phyloP scores from a whole-genome alignment of 1,140 invertebrate species.

The Chlorops oryzae region DNA sequence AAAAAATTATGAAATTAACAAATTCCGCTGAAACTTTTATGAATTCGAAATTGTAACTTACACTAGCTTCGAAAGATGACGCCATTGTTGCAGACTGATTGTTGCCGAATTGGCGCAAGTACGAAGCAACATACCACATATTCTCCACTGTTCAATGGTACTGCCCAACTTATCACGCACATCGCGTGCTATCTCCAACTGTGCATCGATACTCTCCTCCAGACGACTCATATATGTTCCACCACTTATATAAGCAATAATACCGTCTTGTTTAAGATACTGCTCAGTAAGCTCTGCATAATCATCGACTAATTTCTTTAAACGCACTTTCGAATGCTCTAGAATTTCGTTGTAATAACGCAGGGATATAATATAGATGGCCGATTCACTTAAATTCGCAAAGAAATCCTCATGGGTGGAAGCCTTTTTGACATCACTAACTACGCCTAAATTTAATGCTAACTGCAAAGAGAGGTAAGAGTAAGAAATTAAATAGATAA shows the following conservation, averaged over 20 bases:
- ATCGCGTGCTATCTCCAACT: constrained; percentile 42
- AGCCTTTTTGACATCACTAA: constrained; percentile 42
- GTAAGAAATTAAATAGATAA: too few species aligned
- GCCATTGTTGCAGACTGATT: constrained; percentile 35
- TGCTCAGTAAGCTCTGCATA: constrained; percentile 37
- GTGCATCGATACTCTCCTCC: constrained; percentile 38
- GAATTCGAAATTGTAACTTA: constrained; percentile 12
- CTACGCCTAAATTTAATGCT: constrained; percentile 36
- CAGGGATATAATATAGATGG: constrained; percentile 33
- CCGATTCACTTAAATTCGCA: constrained; percentile 40
- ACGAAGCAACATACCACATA: constrained; percentile 34
- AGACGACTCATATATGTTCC: constrained; percentile 41
- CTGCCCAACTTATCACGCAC: constrained; percentile 41
- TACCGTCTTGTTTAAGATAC: constrained; percentile 42
- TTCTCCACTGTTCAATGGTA: constrained; percentile 43
- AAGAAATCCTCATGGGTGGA: constrained; percentile 47
- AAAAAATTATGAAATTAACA: not conserved
- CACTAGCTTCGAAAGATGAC: constrained; percentile 24
- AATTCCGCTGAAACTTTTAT: not conserved
- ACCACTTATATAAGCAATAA: constrained; percentile 42
- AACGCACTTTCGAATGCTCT: constrained; percentile 32
- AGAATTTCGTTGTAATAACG: constrained; percentile 38
- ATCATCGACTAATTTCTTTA: constrained; percentile 28
- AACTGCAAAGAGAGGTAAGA: constrained; percentile 24
- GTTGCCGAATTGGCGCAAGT: constrained; percentile 36